phyloP scores from a whole-genome alignment of 2,113 vertebrate species.

The Caranx melampygus region DNA sequence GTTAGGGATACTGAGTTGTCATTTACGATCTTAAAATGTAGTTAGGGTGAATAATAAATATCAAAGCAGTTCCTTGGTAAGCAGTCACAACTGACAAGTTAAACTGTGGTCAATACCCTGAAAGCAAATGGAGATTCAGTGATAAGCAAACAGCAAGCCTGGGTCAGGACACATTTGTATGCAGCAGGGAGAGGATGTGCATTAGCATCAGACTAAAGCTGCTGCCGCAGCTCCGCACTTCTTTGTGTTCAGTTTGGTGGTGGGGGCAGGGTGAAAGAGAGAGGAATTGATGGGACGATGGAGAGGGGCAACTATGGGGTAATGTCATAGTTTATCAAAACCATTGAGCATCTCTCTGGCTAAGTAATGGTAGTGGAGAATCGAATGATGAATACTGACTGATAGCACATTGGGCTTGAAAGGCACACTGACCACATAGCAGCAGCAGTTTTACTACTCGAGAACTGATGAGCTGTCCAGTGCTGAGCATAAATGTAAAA shows the following conservation, averaged over 20 bases:
- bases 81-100: constrained; percentile 61
- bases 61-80: constrained; percentile 31
- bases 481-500: constrained; percentile 1
- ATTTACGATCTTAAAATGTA: constrained; percentile 27
- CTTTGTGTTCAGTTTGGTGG: constrained; percentile 76
- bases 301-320: constrained; percentile 45
- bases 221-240: constrained; percentile 78
- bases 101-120: constrained; percentile 70
- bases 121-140: constrained; percentile 74
- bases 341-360: constrained; percentile 43
- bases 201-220: constrained; percentile 85
- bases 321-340: constrained; percentile 62
- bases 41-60: constrained; percentile 30
- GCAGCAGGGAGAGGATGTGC: constrained; percentile 81
- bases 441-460: constrained; percentile 11
- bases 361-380: constrained; percentile 33
- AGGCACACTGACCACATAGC: constrained; percentile 23
- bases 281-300: constrained; percentile 58
- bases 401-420: constrained; percentile 41
- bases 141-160: constrained; percentile 75
- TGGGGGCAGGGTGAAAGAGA: constrained; percentile 75
- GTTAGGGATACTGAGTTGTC: constrained; percentile 13
- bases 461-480: constrained; percentile 11
- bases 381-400: constrained; percentile 33
- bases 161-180: constrained; percentile 83